Conservation (phyloP, 2,797 vertebrate genomes). For the Phataginus tetradactyla region DNA sequence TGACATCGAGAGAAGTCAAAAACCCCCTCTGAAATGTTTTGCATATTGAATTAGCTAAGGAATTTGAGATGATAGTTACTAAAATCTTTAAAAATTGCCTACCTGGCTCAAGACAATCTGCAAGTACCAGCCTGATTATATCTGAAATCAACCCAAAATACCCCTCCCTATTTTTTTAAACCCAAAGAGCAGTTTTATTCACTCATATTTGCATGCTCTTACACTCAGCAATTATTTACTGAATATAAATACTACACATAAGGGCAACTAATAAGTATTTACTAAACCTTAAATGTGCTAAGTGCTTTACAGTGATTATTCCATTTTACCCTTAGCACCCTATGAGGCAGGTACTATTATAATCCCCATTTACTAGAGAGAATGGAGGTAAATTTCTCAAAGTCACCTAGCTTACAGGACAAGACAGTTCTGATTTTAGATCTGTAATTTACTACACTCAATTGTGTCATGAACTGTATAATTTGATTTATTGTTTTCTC, state of each 20-base stretch:
- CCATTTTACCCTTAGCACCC: not conserved
- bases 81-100: conserved; percentile 5
- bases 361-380: conserved; percentile 8
- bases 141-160: conserved; percentile 5
- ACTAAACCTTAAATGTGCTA: not conserved
- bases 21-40: not conserved
- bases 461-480: not conserved
- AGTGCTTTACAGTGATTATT: not conserved
- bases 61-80: not conserved
- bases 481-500: not conserved
- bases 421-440: not conserved
- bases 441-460: not conserved
- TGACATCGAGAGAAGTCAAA: not conserved
- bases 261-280: not conserved
- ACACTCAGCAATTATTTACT: not conserved
- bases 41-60: not conserved
- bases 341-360: not conserved
- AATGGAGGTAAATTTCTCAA: conserved; percentile 26
- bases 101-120: not conserved
- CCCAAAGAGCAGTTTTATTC: conserved; percentile 9
- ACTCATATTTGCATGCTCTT: not conserved
- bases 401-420: not conserved
- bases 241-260: not conserved
- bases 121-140: not conserved
- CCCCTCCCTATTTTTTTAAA: not conserved